A percentile compares a stretch with the other conserved stretches of the same genome.
Evolutionary conservation across 2,797 vertebrate species (phyloP).

Genomic region (Megalops cyprinoides): DNA sequence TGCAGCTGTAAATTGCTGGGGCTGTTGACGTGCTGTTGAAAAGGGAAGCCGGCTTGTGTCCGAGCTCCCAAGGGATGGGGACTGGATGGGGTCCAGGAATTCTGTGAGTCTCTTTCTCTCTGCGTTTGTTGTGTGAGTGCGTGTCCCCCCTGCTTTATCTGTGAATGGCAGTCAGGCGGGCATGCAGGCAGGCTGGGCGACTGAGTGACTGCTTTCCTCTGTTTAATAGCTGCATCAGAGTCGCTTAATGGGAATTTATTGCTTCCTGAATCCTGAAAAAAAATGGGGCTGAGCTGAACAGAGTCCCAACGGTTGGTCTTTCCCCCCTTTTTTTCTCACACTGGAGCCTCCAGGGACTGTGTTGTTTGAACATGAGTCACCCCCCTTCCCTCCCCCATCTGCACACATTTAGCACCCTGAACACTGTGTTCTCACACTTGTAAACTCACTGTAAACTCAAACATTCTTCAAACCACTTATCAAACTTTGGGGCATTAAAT

Average conservation of each 20-base stretch:
- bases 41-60: slow-evolving; percentile 15
- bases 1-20: neutral
- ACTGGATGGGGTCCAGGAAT: slow-evolving; percentile 13
- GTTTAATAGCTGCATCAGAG: slow-evolving; percentile 46
- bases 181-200: slow-evolving; percentile 59
- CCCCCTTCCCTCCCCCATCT: slow-evolving; percentile 1
- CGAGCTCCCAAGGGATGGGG: neutral
- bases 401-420: neutral
- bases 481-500: neutral
- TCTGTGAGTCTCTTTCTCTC: slow-evolving; percentile 22
- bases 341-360: slow-evolving; percentile 39
- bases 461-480: neutral
- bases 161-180: slow-evolving; percentile 24
- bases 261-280: slow-evolving; percentile 71
- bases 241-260: slow-evolving; percentile 73
- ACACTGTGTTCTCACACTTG: neutral
- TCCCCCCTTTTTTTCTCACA: slow-evolving; percentile 46
- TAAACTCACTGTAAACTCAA: neutral
- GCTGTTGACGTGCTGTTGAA: slow-evolving; percentile 5
- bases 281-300: slow-evolving; percentile 58
- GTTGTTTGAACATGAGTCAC: neutral
- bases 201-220: slow-evolving; percentile 64
- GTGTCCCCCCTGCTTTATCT: slow-evolving; percentile 10
- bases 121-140: slow-evolving; percentile 21
- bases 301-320: slow-evolving; percentile 62